Percentiles rank a stretch among this genome's conserved stretches.
Evolutionary conservation across 2,797 vertebrate genomes (phyloP).

Genomic region (Anguilla pacifica): DNA sequence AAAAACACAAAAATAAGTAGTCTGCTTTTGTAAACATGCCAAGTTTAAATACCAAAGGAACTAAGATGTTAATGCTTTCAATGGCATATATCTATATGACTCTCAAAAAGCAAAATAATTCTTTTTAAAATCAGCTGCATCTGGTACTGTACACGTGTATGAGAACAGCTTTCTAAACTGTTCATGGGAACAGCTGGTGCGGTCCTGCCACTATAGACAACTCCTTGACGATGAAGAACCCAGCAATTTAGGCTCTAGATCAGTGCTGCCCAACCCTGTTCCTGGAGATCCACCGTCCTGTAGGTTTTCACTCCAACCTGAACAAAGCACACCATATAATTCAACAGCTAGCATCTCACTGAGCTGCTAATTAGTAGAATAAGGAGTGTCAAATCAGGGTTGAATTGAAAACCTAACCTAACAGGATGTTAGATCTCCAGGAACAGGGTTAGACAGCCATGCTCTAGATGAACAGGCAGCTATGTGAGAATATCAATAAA

Average conservation of each 20-base stretch:
- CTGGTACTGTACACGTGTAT: background rate
- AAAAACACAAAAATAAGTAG: background rate
- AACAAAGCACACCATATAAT: too few species aligned
- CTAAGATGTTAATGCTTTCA: background rate
- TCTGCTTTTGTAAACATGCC: background rate
- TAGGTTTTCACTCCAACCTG: too few species aligned
- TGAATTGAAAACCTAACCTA: too few species aligned
- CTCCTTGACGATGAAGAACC: background rate
- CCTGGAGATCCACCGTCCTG: background rate
- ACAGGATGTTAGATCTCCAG: background rate
- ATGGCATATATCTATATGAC: background rate
- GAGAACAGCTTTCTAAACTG: background rate
- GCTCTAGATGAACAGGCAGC: background rate
- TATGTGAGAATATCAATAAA: background rate
- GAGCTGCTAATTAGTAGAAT: too few species aligned
- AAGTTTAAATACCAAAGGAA: constrained; percentile 5
- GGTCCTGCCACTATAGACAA: background rate
- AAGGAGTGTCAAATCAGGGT: too few species aligned
- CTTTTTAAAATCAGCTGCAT: background rate
- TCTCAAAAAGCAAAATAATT: background rate
- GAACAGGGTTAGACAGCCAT: too few species aligned
- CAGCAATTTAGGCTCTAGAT: background rate
- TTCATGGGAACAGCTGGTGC: background rate
- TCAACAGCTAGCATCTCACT: too few species aligned
- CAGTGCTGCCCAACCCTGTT: background rate